Base-by-base conservation (phyloP, 1,140 invertebrate species). In the Procambarus clarkii region DNA sequence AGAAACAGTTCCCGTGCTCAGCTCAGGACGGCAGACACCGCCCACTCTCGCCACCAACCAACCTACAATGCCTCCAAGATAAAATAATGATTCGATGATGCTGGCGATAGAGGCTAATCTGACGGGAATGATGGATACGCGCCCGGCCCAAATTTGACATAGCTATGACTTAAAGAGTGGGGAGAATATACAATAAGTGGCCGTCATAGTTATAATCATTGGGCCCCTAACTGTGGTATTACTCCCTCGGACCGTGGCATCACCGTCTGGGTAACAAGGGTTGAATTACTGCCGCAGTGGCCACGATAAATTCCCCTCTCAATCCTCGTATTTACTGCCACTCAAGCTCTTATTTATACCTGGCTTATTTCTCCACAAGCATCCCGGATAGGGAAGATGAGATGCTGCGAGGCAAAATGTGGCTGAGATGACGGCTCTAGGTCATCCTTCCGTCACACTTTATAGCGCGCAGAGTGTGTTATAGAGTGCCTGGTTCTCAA, bases 121-220 rank as follows among this genome's bases (percentile, higher is more conserved):
- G 85, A 86, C 85, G 74, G 48, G 48, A 76, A 44, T 86, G 85
- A 86, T 86, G 74, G 78, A 86, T 86, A 78, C 85, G 74, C n/a
- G n/a, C 58, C 48, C 15, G 24, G 46, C 34, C 85, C 85, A 86
- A 86, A 86, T 86, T 86, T 86, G 85, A 86, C 85, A 77, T 78
- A 77, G 85, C 24, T 44, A 86, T 78, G 85, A 86, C 85, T 86
- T 86, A 86, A 86, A 86, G 85, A 86, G 85, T 86, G 74, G 85
- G 85, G 85, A 24, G 74, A 78, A 86, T 86, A 78, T 86, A 76
- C 85, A 86, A 60, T 86, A 86, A 86, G 85, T 86, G 85, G 48
- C 76, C 48, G 7, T 77, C 71, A 45, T 71, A 50, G 74, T 78
- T 50, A 71, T 78, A 77, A 86, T 86, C 76, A 86, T 58, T 60